Conservation (phyloP, 1,140 invertebrate genomes). For the Drosophila kepulauana region DNA sequence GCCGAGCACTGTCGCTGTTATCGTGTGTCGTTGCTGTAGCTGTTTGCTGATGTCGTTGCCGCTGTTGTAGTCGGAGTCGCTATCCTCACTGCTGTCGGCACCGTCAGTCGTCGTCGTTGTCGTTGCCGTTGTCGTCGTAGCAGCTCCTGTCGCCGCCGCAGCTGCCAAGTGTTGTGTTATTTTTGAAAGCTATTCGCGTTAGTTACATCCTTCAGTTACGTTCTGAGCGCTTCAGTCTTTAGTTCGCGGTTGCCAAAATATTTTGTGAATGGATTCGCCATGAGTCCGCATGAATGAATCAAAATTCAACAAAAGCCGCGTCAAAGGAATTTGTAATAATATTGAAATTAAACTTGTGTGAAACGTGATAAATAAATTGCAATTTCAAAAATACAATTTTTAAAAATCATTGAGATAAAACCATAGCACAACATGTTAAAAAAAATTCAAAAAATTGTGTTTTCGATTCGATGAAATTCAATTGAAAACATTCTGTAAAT, state of each 20-base stretch:
- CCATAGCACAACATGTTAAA: not conserved
- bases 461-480: not conserved
- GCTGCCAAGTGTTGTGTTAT: slow-evolving; percentile 40
- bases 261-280: slow-evolving; percentile 55
- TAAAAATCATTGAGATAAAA: not conserved
- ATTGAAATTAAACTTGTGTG: not conserved
- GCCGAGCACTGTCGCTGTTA: slow-evolving; percentile 53
- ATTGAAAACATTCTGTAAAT: not conserved
- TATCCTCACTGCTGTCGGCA: slow-evolving; percentile 36
- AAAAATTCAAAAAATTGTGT: not conserved
- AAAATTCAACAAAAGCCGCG: slow-evolving; percentile 27
- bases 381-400: slow-evolving; percentile 3
- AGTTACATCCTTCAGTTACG: slow-evolving; percentile 59
- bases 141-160: slow-evolving; percentile 51
- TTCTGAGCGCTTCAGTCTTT: slow-evolving; percentile 61
- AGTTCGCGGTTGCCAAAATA: slow-evolving; percentile 51
- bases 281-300: slow-evolving; percentile 40
- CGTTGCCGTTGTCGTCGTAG: slow-evolving; percentile 46
- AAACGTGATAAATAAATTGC: slow-evolving; percentile 25
- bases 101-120: slow-evolving; percentile 8
- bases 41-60: slow-evolving; percentile 40
- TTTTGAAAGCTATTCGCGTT: slow-evolving; percentile 46
- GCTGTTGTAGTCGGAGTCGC: slow-evolving; percentile 33
- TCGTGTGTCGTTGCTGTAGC: slow-evolving; percentile 18
- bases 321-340: slow-evolving; percentile 16